These are phyloP conservation scores for Bombus terrestris DNA, from an alignment of 1,140 invertebrate species.

Conservation along the genomic window DNA sequence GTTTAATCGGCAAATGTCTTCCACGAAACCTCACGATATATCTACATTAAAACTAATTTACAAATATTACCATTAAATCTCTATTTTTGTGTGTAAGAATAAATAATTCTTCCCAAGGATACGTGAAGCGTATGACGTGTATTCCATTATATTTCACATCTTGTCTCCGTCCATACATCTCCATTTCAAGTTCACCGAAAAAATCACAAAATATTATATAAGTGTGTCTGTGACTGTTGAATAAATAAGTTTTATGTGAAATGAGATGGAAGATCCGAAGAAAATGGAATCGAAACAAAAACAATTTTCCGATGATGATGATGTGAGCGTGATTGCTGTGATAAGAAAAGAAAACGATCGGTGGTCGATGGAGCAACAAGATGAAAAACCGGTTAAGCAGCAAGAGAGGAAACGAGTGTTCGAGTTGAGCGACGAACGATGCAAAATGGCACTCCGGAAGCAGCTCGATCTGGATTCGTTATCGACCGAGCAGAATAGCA, in stretches of 20 bases:
- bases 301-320: not conserved
- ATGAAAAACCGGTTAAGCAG: not conserved
- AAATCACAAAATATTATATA: not conserved
- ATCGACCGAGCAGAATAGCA: not conserved
- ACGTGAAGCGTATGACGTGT: not conserved
- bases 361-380: not conserved
- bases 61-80: not conserved
- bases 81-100: not conserved
- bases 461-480: conserved; percentile 46
- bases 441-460: conserved; percentile 65
- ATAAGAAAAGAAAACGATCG: conserved; percentile 42
- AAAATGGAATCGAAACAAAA: not conserved
- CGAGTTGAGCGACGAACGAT: conserved; percentile 64
- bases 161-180: not conserved
- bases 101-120: not conserved
- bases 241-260: not conserved
- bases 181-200: not conserved
- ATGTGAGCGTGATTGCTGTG: conserved; percentile 39
- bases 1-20: not conserved
- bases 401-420: conserved; percentile 45
- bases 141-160: not conserved
- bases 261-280: not conserved
- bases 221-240: not conserved
- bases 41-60: not conserved
- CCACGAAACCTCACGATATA: not conserved